phyloP scores from a whole-genome alignment of 1,140 invertebrate genomes.

The Elysia chlorotica region DNA sequence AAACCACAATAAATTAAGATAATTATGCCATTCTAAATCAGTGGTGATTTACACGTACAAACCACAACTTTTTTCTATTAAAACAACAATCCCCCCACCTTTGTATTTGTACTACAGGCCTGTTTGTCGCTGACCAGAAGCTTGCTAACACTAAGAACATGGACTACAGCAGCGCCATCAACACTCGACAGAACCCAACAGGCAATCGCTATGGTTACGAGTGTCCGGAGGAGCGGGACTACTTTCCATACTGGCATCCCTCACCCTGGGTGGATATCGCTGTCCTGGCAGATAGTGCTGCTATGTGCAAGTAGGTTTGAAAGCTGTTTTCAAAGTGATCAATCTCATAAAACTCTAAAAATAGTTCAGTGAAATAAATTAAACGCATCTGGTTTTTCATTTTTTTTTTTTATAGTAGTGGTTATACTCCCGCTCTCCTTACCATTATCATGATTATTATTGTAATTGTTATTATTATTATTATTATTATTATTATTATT shows the following conservation, averaged over 20 bases:
- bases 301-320: slow-evolving; percentile 50
- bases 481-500: too few species aligned
- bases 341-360: too few species aligned
- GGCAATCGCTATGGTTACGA: slow-evolving; percentile 59
- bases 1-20: background rate
- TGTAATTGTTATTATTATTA: too few species aligned
- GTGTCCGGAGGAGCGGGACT: slow-evolving; percentile 62
- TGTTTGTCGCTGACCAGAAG: slow-evolving; percentile 60
- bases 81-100: slow-evolving; percentile 9
- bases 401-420: too few species aligned
- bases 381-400: too few species aligned
- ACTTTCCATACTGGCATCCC: slow-evolving; percentile 62
- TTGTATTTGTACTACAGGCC: slow-evolving; percentile 32
- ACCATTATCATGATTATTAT: too few species aligned
- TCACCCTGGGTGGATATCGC: slow-evolving; percentile 60
- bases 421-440: too few species aligned
- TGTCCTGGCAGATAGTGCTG: slow-evolving; percentile 53
- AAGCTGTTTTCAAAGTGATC: too few species aligned
- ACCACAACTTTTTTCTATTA: too few species aligned
- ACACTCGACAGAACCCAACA: slow-evolving; percentile 58
- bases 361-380: too few species aligned
- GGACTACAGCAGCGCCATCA: slow-evolving; percentile 54
- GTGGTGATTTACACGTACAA: too few species aligned
- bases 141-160: slow-evolving; percentile 49
- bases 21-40: too few species aligned